Base-by-base conservation (phyloP, 2,797 vertebrate species). In the Capromys pilorides region DNA sequence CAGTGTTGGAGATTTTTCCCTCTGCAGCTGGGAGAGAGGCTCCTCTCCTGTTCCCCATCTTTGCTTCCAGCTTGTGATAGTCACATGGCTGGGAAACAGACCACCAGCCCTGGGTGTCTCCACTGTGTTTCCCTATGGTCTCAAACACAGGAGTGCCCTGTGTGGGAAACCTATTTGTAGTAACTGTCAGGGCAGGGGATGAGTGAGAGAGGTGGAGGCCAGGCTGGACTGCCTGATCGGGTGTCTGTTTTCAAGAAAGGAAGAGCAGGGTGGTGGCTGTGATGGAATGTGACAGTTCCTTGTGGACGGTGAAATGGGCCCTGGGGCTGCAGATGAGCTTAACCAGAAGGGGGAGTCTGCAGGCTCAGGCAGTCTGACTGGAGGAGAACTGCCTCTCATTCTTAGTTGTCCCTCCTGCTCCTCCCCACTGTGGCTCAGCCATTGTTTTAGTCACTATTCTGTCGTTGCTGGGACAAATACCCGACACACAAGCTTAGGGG, bases 1-100 rank as follows among this genome's bases (percentile, higher is more conserved):
- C 73, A 62, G 73, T 57, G 83, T 93, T 78, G 86, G 90, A 90
- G 41, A 80, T 90, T 67, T 69, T 41, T 39, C 91, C 73, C 49
- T 64, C 54, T 24, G 75, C 88, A 39, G 79, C 82, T 21, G 69
- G 80, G 94, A 61, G 89, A 28, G 93, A 83, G 28, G 75, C 94
- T 88, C 93, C 69, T 67, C 80, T 66, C 51, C 51, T 78, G 82
- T 80, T 89, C 18, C 82, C 73, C 64, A 83, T 49, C 31, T n/a
- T 71, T 66, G 84, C 71, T 86, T 54, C 69, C 61, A 67, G 85
- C 81, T 49, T 79, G 31, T 19, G 45, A 24, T 31, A 49, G 71
- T 71, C 61, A 1, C 62, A 67, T 86, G 67, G 59, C 64, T 18
- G 87, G 85, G 31, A 82, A 86, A 54, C 62, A 67, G 66, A 28